Percentiles rank a stretch among this genome's conserved stretches.
Evolutionary conservation across 2,113 vertebrate genomes (phyloP).

Genomic region (Colistium nudipinnis): DNA sequence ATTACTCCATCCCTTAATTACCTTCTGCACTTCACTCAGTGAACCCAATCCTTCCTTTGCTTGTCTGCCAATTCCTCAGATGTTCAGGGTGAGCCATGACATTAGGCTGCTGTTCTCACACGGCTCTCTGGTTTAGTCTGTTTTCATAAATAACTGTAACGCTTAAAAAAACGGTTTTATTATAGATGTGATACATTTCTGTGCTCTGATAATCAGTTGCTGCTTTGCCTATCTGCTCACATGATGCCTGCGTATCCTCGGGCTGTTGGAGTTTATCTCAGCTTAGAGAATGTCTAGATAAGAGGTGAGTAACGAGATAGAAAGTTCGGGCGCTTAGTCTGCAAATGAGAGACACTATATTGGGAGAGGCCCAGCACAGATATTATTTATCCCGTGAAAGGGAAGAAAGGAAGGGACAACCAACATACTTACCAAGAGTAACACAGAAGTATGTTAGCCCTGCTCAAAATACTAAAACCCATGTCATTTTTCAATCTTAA

Average conservation of each 20-base stretch:
- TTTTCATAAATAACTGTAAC: constrained; percentile 36
- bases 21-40: constrained; percentile 60
- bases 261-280: constrained; percentile 54
- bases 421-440: constrained; percentile 47
- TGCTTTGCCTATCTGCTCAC: constrained; percentile 29
- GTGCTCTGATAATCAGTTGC: constrained; percentile 38
- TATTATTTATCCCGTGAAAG: constrained; percentile 30
- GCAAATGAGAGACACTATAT: constrained; percentile 4
- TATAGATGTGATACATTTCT: constrained; percentile 24
- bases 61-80: constrained; percentile 74
- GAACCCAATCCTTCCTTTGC: constrained; percentile 60
- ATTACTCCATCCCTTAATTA: constrained; percentile 76
- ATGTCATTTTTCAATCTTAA: constrained; percentile 78
- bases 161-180: constrained; percentile 26
- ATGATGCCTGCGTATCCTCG: constrained; percentile 57
- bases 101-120: constrained; percentile 54
- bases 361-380: not conserved
- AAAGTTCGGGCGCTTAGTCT: constrained; percentile 15
- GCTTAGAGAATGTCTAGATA: constrained; percentile 53
- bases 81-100: constrained; percentile 67
- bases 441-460: constrained; percentile 37
- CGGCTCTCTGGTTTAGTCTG: constrained; percentile 38
- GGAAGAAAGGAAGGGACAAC: constrained; percentile 32
- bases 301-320: constrained; percentile 58
- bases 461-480: constrained; percentile 46